Base-by-base conservation (phyloP, 1,140 invertebrate species). In the Pomacea maculata region DNA sequence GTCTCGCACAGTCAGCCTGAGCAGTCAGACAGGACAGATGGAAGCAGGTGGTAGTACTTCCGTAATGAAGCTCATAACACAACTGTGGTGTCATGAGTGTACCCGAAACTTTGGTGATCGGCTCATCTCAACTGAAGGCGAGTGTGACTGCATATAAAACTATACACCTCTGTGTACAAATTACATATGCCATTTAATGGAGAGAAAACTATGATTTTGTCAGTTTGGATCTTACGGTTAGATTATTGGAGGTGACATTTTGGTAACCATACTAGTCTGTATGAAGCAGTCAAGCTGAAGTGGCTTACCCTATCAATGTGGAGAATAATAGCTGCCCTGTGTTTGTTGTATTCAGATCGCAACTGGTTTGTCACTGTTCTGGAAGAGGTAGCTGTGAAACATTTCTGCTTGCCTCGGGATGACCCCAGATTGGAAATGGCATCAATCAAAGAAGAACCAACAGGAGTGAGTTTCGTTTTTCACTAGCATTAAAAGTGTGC, bases 31-130 rank as follows among this genome's bases (percentile, higher is more conserved):
- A 34, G 55, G 75, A 29, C 75, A 68, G 29, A 75, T 68, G 72
- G 82, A 86, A 29, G 77, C 79, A 21, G 84, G 76, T 21, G 68
- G 75, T 7, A 80, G 86, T n/a, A 86, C 88, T 52, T 87, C 89
- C 9, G 89, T 90, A 88, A 91, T 90, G 87, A 87, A 86, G 71
- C 84, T 90, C 34, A 89, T 91, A n/a, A 87, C 86, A 25, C 87
- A 88, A 61, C 86, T 92, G 3, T 91, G 89, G 88, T 90, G 88
- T 83, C 90, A 92, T 83, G 91, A 92, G 80, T 86, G 88, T 76
- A 86, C 86, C 15, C 80, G 91, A 19, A 88, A 86, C 25, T 91
- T 91, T 83, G 86, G 86, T 75, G 91, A 92, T 76, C 80, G 91
- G 52, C 83, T 92, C 14, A 84, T 88, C 21, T 83, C 81, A 67